A percentile compares a stretch with the other conserved stretches of the same genome.
These are phyloP conservation scores for Promerops cafer DNA, from an alignment of 2,113 vertebrate species.

Conservation along the genomic window DNA sequence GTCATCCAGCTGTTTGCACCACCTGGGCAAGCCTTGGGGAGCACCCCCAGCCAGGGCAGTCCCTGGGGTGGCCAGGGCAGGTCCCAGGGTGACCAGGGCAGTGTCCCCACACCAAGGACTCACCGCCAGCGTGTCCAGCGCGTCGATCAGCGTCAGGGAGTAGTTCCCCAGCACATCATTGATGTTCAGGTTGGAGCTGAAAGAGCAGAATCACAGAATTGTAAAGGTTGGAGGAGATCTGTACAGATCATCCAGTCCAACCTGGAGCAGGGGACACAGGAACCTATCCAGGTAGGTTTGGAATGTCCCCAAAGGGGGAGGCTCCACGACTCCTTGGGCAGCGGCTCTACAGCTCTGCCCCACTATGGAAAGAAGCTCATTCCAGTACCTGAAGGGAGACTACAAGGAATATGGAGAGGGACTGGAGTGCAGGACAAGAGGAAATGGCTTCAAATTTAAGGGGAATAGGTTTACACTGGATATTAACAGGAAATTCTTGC, in stretches of 20 bases:
- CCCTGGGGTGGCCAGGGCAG: background rate
- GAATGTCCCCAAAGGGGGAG: background rate
- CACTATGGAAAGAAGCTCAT: background rate
- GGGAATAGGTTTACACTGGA: rapidly evolving
- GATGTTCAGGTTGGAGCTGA: conserved; percentile 97
- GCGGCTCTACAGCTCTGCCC: background rate
- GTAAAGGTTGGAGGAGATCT: background rate
- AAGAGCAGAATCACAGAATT: background rate
- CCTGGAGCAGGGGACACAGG: background rate
- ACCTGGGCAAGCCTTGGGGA: background rate
- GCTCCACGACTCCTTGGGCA: background rate
- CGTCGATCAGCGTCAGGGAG: conserved; percentile 92
- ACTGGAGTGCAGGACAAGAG: background rate
- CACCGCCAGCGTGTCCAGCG: conserved; percentile 93
- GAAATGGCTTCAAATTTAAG: background rate
- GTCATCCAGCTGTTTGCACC: background rate
- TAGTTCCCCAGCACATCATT: conserved; percentile 98
- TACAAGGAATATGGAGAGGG: background rate
- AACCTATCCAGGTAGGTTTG: background rate
- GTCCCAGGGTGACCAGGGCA: background rate
- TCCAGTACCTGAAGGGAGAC: background rate
- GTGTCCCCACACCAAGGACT: conserved; percentile 20
- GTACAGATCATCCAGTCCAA: background rate
- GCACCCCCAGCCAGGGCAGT: background rate
- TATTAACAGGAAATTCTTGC: background rate